A percentile compares a stretch with the other conserved stretches of the same genome.
Evolutionary conservation across 2,797 vertebrate genomes (phyloP).

Genomic region (Coccyzus lansbergi): DNA sequence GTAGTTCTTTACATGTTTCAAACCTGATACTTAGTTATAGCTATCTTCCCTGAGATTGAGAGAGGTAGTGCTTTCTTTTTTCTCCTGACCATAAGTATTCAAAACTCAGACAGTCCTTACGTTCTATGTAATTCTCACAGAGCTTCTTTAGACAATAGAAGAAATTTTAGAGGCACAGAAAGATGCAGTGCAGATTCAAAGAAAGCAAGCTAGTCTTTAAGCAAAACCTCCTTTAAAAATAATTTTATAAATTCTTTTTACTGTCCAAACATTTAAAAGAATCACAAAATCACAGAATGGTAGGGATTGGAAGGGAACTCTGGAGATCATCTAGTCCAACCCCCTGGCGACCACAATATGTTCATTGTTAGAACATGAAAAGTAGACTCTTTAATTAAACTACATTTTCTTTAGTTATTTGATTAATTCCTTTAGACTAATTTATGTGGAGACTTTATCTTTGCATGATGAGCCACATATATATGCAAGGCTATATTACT

Average conservation of each 20-base stretch:
- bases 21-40: not conserved
- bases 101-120: not conserved
- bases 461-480: not conserved
- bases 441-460: not conserved
- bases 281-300: not conserved
- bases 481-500: not conserved
- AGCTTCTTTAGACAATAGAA: not conserved
- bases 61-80: not conserved
- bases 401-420: not conserved
- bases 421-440: not conserved
- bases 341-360: not conserved
- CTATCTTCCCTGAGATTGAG: not conserved
- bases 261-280: not conserved
- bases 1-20: not conserved
- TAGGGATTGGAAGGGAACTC: too few relatives aligned
- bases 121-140: not conserved
- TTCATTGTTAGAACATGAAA: not conserved
- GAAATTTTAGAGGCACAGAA: not conserved
- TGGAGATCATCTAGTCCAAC: too few relatives aligned
- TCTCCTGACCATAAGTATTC: not conserved
- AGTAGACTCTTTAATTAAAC: not conserved
- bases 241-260: not conserved
- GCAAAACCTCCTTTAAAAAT: not conserved
- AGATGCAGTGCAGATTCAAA: not conserved
- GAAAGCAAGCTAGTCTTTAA: not conserved